These are phyloP conservation scores for Parotocinclus haroldoi DNA, from an alignment of 2,797 vertebrate species.

Conservation along the genomic window DNA sequence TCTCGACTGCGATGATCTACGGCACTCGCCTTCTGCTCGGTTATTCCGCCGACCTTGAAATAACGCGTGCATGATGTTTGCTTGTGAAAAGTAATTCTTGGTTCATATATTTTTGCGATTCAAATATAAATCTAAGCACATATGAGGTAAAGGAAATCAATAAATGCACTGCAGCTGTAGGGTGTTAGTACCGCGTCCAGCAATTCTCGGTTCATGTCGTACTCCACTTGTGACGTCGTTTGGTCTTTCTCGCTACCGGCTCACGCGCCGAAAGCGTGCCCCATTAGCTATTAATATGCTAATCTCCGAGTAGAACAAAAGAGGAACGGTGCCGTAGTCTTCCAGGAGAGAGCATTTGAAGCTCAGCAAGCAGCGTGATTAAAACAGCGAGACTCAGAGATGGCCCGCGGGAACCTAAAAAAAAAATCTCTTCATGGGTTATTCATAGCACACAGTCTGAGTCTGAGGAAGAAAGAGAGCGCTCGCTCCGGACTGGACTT, in stretches of 20 bases:
- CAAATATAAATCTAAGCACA: no score
- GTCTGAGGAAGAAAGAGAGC: slow-evolving; percentile 11
- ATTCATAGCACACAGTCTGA: slow-evolving; percentile 19
- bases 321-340: slow-evolving; percentile 3
- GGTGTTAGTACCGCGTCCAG: no score
- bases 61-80: no score
- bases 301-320: slow-evolving; percentile 22
- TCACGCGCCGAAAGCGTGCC: neutral
- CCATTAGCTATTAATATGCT: slow-evolving; percentile 16
- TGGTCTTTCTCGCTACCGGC: neutral
- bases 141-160: no score
- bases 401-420: neutral
- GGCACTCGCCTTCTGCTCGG: no score
- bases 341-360: slow-evolving; percentile 22
- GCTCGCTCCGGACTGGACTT: slow-evolving; percentile 12
- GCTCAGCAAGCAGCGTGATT: slow-evolving; percentile 26
- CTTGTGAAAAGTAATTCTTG: no score
- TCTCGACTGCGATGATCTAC: no score
- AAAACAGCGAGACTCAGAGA: slow-evolving; percentile 24
- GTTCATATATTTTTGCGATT: no score
- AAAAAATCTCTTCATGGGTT: slow-evolving; percentile 13
- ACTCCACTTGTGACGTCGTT: neutral
- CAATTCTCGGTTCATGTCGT: no score
- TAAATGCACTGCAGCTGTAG: no score
- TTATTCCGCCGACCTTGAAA: no score